Evolutionary conservation across 1,140 invertebrate genomes (phyloP), one percentile per base, ranked within the genome.

Genomic region (Chelonus insularis): DNA sequence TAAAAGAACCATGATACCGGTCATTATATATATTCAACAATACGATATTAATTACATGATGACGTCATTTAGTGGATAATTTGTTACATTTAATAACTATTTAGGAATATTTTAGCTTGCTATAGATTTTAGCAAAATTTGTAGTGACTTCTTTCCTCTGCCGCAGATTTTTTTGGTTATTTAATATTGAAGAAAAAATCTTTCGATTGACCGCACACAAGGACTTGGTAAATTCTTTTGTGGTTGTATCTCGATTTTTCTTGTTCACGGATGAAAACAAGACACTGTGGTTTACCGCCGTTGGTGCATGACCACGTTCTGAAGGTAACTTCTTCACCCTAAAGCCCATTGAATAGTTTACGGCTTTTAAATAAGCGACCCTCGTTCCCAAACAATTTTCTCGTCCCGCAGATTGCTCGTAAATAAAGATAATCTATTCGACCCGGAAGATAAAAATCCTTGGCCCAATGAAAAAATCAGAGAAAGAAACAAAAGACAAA

Each of bases 381-480:
- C 75, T 65, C 66, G 68, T 70, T 78, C 72, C 72, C 76, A 80
- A 81, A 80, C 76, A 78, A 79, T 79, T 79, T 78, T 72, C 76
- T 69, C 74, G 60, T 71, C 72, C 71, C 70, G 69, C 72, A 72
- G 74, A 80, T 79, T 76, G 78, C 75, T 79, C 78, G 77, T 80
- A 81, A 81, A 81, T 80, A 81, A 81, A 76, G 78, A 79, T 81
- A 81, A 81, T 81, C 78, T 81, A 79, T 81, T 80, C 79, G 66
- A 80, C 76, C 72, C 78, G 77, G 77, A 79, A 81, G 77, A 77
- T 80, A 80, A 80, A 81, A 79, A 78, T 79, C 65, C 50, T 20
- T 39, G 52, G 34, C 36, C 52, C 34, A 4, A 18, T 55, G 34
- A 32, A 18, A 55, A 23, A 23, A 12, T 4, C 6, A 14, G 11